Percentiles rank a stretch among this genome's conserved stretches.
Conservation (phyloP, 2,888 invertebrate species). For the Ceramica pisi region DNA sequence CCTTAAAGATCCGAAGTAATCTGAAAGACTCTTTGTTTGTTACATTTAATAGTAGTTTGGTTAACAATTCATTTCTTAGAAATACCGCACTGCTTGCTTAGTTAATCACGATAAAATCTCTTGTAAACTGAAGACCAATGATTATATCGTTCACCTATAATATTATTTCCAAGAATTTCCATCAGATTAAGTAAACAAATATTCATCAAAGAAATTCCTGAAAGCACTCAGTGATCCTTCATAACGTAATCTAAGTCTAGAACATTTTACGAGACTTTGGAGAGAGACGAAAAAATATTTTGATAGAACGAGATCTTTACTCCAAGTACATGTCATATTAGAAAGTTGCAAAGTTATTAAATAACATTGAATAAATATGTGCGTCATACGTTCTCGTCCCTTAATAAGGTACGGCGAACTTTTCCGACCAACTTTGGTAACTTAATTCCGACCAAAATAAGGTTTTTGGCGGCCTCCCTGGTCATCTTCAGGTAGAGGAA, state of each 20-base stretch:
- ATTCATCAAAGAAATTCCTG: conserved; percentile 31
- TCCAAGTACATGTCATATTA: conserved; percentile 58
- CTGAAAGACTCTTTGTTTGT: too few relatives aligned
- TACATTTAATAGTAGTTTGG: too few relatives aligned
- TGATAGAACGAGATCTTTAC: conserved; percentile 38
- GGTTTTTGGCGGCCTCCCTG: conserved; percentile 69
- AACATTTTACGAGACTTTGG: conserved; percentile 32
- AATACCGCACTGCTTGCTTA: too few relatives aligned
- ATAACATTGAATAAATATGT: conserved; percentile 72
- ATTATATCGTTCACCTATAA: neutral
- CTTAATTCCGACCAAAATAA: conserved; percentile 75
- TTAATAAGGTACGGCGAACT: conserved; percentile 71
- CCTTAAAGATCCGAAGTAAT: too few relatives aligned
- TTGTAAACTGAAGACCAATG: neutral
- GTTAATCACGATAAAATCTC: neutral
- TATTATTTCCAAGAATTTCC: conserved; percentile 16
- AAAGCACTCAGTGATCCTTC: conserved; percentile 34
- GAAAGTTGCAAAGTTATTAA: conserved; percentile 73
- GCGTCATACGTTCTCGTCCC: conserved; percentile 69
- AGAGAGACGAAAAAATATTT: conserved; percentile 32
- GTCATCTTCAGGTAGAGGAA: conserved; percentile 76
- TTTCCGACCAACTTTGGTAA: conserved; percentile 72
- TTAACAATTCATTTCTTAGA: too few relatives aligned
- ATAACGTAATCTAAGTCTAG: conserved; percentile 51
- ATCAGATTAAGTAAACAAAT: conserved; percentile 27